Conservation (phyloP, 1,140 invertebrate species). For the Drusus annulatus region DNA sequence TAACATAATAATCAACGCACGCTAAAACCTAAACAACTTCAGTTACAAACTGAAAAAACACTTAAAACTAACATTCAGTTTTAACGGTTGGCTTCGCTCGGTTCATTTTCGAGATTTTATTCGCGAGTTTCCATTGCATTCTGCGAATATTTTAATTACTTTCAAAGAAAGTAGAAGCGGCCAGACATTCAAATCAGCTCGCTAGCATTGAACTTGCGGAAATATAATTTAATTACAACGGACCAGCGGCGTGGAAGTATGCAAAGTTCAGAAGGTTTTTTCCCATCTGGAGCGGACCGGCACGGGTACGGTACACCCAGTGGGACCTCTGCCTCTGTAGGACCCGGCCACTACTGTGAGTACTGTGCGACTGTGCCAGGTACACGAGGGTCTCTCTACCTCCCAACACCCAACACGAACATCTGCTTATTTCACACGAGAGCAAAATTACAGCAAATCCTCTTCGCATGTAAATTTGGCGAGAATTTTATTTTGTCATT, state of each 20-base stretch:
- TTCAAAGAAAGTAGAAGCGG: slow-evolving; percentile 27
- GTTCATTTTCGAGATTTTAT: not conserved
- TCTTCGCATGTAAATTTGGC: slow-evolving; percentile 38
- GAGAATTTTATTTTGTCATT: slow-evolving; percentile 44
- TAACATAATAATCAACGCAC: too few relatives aligned
- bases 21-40: not conserved
- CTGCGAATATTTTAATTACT: slow-evolving; percentile 38
- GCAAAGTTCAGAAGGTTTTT: slow-evolving; percentile 29
- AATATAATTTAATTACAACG: slow-evolving; percentile 34
- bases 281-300: not conserved
- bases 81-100: not conserved
- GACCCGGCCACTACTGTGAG: not conserved
- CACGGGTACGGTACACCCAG: too few relatives aligned
- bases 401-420: not conserved
- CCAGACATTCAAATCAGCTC: slow-evolving; percentile 28
- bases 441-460: slow-evolving; percentile 28
- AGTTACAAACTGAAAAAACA: not conserved
- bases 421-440: slow-evolving; percentile 39
- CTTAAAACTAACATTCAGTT: not conserved
- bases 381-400: not conserved
- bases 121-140: slow-evolving; percentile 13
- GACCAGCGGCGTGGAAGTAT: slow-evolving; percentile 29
- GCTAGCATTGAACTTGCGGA: slow-evolving; percentile 29
- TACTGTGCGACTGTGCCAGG: too few relatives aligned
- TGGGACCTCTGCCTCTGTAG: too few relatives aligned